These are phyloP conservation scores for Phallusia fumigata DNA, from an alignment of 23 tunicate genomes.

Conservation along the genomic window DNA sequence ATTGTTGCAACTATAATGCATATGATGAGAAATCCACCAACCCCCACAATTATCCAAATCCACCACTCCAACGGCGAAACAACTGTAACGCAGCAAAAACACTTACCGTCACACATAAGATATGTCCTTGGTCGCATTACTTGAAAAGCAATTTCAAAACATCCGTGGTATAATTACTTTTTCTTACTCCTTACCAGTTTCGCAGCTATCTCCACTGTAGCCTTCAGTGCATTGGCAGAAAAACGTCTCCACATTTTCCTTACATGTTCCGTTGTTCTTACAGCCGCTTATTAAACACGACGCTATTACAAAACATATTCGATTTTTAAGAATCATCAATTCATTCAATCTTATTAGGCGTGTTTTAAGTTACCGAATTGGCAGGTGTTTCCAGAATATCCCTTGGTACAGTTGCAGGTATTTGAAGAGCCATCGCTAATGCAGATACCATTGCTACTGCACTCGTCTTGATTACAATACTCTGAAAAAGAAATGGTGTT, in stretches of 20 bases:
- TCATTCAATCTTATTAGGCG: too few relatives aligned
- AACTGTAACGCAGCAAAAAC: not conserved
- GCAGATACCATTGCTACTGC: not conserved
- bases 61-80: not conserved
- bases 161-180: not conserved
- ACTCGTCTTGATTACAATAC: not conserved
- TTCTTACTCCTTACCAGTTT: not conserved
- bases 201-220: not conserved
- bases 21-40: not conserved
- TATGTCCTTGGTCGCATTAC: too few relatives aligned
- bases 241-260: not conserved
- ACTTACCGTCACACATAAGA: not conserved
- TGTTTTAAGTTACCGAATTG: not conserved
- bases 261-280: not conserved
- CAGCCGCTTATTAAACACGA: not conserved
- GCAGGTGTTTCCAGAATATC: not conserved
- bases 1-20: not conserved
- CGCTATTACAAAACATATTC: too few relatives aligned
- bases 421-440: not conserved
- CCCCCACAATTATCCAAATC: not conserved
- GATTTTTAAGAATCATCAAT: too few relatives aligned
- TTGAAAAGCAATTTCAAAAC: too few relatives aligned
- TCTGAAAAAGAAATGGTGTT: not conserved
- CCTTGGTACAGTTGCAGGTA: not conserved
- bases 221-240: not conserved